Evolutionary conservation across 2,888 invertebrate species (phyloP).

Genomic region (Luperina testacea): DNA sequence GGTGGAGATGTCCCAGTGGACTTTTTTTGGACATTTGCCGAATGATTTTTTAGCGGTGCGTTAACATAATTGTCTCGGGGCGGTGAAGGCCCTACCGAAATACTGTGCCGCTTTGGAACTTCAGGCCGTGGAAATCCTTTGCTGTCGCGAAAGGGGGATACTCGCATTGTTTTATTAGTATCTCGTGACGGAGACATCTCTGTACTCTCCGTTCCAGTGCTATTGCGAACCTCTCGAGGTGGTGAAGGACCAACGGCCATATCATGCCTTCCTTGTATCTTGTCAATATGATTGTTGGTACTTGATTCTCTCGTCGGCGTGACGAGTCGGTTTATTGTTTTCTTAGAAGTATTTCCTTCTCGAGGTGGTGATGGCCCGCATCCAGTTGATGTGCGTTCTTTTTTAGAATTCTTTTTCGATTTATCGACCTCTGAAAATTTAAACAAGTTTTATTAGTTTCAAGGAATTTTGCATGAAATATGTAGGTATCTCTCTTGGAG

Average conservation of each 20-base stretch:
- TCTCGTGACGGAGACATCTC: slow-evolving; percentile 69
- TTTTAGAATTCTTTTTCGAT: slow-evolving; percentile 75
- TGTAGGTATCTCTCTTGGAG: too few species aligned
- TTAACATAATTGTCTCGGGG: slow-evolving; percentile 79
- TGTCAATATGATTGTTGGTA: slow-evolving; percentile 60
- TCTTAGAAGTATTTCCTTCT: slow-evolving; percentile 76
- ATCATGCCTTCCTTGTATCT: slow-evolving; percentile 74
- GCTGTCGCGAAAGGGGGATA: slow-evolving; percentile 70
- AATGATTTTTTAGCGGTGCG: slow-evolving; percentile 68
- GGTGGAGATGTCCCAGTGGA: slow-evolving; percentile 89
- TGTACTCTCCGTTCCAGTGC: slow-evolving; percentile 54
- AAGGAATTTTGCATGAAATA: slow-evolving; percentile 8
- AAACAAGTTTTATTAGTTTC: not conserved
- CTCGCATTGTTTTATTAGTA: slow-evolving; percentile 64
- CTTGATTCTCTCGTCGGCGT: slow-evolving; percentile 87
- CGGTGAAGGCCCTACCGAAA: slow-evolving; percentile 84
- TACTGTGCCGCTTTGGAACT: slow-evolving; percentile 73
- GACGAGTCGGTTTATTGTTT: slow-evolving; percentile 72
- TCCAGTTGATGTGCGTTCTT: slow-evolving; percentile 88
- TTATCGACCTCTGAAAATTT: slow-evolving; percentile 70
- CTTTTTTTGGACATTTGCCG: slow-evolving; percentile 79
- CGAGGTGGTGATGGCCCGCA: slow-evolving; percentile 91
- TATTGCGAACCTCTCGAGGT: slow-evolving; percentile 75
- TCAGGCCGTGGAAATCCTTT: slow-evolving; percentile 59
- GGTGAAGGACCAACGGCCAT: slow-evolving; percentile 86